Conservation (phyloP, 1,140 invertebrate species). For the Euschistus heros region DNA sequence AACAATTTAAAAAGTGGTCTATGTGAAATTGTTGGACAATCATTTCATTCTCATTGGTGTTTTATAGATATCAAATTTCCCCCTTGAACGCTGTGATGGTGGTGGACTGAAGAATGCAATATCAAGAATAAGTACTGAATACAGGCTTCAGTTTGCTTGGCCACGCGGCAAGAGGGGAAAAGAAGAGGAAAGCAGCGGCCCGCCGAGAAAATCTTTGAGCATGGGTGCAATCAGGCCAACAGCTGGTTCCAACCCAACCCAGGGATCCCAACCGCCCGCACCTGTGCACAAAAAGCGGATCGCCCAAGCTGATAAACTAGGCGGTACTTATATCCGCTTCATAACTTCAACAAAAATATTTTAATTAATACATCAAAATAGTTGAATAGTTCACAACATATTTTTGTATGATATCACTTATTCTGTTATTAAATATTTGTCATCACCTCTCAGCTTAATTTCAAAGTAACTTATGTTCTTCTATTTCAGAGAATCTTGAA, state of each 20-base stretch:
- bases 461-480: slow-evolving; percentile 22
- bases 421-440: too few species aligned
- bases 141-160: slow-evolving; percentile 79
- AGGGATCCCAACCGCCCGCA: slow-evolving; percentile 33
- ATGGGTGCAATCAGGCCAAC: slow-evolving; percentile 60
- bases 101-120: slow-evolving; percentile 56
- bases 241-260: slow-evolving; percentile 2
- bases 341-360: too few species aligned
- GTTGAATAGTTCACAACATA: too few species aligned
- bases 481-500: not conserved
- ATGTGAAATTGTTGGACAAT: too few species aligned
- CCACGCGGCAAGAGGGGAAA: slow-evolving; percentile 40
- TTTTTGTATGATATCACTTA: too few species aligned
- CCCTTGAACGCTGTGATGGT: slow-evolving; percentile 32
- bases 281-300: slow-evolving; percentile 49
- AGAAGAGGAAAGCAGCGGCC: slow-evolving; percentile 15
- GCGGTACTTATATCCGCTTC: slow-evolving; percentile 29
- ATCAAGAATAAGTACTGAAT: slow-evolving; percentile 69
- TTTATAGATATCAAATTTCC: slow-evolving; percentile 33
- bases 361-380: too few species aligned
- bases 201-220: slow-evolving; percentile 67
- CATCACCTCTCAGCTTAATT: too few species aligned
- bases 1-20: too few species aligned
- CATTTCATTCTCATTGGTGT: slow-evolving; percentile 1
- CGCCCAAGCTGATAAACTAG: slow-evolving; percentile 33